Base-by-base conservation (phyloP, 2,113 vertebrate genomes). In the Pseudonaja textilis region DNA sequence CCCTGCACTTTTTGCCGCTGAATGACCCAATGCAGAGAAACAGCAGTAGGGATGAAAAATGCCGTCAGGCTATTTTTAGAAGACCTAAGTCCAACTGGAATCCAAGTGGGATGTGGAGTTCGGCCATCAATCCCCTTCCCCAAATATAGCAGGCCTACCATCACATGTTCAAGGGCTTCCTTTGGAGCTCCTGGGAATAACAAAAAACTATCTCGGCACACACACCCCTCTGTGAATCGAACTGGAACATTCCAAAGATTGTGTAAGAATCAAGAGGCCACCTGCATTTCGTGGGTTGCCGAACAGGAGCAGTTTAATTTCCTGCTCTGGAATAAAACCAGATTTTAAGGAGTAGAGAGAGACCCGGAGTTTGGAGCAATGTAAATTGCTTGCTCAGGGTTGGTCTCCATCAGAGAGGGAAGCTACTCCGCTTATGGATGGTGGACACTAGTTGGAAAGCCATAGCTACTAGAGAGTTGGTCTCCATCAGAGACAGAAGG, bases 1-100 rank as follows among this genome's bases (percentile, higher is more conserved):
- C 93, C n/a, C 26, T 42, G 64, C 54, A 12, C 55, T 26, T 14
- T 50, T 2, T 45, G 1, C 0, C 0, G 61, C 23, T 16, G 55
- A 54, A 88, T 39, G 81, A 93, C 22, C 6, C 11, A 47, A 0
- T 47, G 93, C 50, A 50, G 5, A 18, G 92, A 34, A 42, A 1
- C 47, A 85, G 88, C n/a, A 22, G 29, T 0, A 0, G 56, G 0
- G 86, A 20, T 25, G 86, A 94, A 89, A 94, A 94, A 85, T 64
- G 14, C 0, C 11, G 47, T 5, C 0, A 64, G 91, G 86, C 29
- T 45, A 91, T 94, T 18, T 91, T 50, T 86, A 95, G 92, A 90
- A 94, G 74, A 61, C 56, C 7, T 55, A 69, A 88, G 45, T 26
- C 90, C 3, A 18, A 22, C 47, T 4, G 9, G 89, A 87, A 50